Evolutionary conservation across 1,140 invertebrate species (phyloP), one percentile per base, ranked within the genome.

Genomic region (Chlorops oryzae): DNA sequence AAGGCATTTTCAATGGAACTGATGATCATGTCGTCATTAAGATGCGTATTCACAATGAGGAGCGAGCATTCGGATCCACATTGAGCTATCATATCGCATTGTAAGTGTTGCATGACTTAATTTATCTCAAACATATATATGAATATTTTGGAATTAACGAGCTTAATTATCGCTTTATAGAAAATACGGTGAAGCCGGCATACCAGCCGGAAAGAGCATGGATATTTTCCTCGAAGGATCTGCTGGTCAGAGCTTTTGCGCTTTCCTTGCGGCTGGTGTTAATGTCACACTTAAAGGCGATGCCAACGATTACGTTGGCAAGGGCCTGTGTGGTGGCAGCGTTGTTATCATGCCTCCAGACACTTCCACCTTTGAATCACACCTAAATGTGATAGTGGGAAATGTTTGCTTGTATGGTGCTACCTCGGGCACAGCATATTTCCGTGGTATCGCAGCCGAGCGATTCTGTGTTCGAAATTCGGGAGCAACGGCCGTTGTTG

Each of bases 221-320:
- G 84, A 90, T 56, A 89, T 99, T 32, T 81, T 81, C 41, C 73
- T 98, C 25, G 87, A 76, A 53, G 96, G 96, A 7, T 95, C 92
- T n/a, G 96, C 95, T 22, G 96, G 96, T 24, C 96, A 99, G 76
- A 98, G 93, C 69, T 98, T 99, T 76, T 94, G 96, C 73, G 95
- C 96, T n/a, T 99, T 99, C 76, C 74, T 99, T 52, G 84, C 88
- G 0, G 87, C 85, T 52, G 96, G 96, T 24, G 81, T 98, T 50
- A 84, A 84, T 55, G 86, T 97, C 2, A 90, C 83, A 10, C 78
- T 99, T 3, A 94, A 96, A 75, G 96, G 96, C 44, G 96, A 99
- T 77, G 88, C 95, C 40, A 99, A 99, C 74, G 96, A 99, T 75
- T 99, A 99, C 75, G 96, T 99, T 51, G 95, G 92, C 75, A 83